Percentiles rank a stretch among this genome's conserved stretches.
Conservation (phyloP, 2,113 vertebrate genomes). For the Falco punctatus region DNA sequence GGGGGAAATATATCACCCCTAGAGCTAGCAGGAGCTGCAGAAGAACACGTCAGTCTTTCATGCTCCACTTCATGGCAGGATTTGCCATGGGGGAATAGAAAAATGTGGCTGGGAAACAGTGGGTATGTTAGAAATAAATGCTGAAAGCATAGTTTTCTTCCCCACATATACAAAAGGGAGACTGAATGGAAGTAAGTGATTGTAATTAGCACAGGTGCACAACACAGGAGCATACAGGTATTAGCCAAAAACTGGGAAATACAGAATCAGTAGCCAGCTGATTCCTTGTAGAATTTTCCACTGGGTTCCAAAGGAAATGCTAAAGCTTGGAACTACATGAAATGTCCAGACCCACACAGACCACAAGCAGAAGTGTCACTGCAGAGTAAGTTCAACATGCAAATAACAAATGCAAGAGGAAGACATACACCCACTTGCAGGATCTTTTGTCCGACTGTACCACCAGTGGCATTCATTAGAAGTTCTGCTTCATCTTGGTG, state of each 20-base stretch:
- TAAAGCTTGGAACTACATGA: not conserved
- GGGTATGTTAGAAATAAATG: not conserved
- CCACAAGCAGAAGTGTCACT: not conserved
- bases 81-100: not conserved
- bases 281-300: not conserved
- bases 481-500: not conserved
- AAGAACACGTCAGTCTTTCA: not conserved
- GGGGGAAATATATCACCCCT: not conserved
- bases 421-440: not conserved
- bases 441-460: not conserved
- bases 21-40: not conserved
- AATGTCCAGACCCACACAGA: not conserved
- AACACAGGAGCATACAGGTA: not conserved
- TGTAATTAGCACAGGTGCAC: not conserved
- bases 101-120: not conserved
- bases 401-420: not conserved
- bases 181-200: not conserved
- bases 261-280: not conserved
- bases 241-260: not conserved
- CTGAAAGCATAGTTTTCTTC: not conserved
- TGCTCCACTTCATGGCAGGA: not conserved
- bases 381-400: not conserved
- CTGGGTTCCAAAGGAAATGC: not conserved
- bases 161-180: fast-evolving
- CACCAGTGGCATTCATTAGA: not conserved